Evolutionary conservation across 2,888 invertebrate species (phyloP).

Genomic region (Ferrisia virgata): DNA sequence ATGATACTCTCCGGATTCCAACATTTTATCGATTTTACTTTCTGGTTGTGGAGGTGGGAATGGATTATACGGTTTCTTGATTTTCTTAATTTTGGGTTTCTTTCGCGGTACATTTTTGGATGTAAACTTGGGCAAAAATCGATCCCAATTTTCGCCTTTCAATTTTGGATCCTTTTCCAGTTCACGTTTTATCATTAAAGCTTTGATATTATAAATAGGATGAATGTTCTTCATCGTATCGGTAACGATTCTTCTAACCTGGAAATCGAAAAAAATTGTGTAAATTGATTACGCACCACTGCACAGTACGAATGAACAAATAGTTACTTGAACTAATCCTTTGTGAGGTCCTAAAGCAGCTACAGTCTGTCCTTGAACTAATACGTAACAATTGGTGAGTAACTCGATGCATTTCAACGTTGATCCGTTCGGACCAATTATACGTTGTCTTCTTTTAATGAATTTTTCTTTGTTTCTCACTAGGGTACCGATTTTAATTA

Average conservation of each 20-base stretch:
- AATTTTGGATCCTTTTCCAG: slow-evolving; percentile 88
- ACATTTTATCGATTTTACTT: slow-evolving; percentile 86
- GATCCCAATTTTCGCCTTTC: slow-evolving; percentile 91
- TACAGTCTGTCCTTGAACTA: slow-evolving; percentile 97
- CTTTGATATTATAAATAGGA: slow-evolving; percentile 96
- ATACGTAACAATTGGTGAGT: slow-evolving; percentile 91
- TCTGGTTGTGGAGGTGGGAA: slow-evolving; percentile 93
- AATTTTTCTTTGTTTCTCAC: slow-evolving; percentile 91
- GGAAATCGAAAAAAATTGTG: slow-evolving; percentile 45
- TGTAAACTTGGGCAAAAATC: slow-evolving; percentile 92
- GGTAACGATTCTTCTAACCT: slow-evolving; percentile 80
- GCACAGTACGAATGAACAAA: neutral
- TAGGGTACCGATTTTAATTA: slow-evolving; percentile 91
- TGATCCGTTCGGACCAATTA: slow-evolving; percentile 97
- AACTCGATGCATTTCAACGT: slow-evolving; percentile 96
- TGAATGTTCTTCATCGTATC: slow-evolving; percentile 99
- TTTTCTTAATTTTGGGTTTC: slow-evolving; percentile 79
- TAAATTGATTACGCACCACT: slow-evolving; percentile 29
- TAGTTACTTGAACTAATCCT: slow-evolving; percentile 68
- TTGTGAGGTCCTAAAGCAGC: slow-evolving; percentile 93
- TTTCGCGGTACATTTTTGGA: slow-evolving; percentile 85
- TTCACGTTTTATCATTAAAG: slow-evolving; percentile 95
- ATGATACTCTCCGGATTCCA: slow-evolving; percentile 85
- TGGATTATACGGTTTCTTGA: slow-evolving; percentile 94
- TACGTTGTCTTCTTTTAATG: slow-evolving; percentile 85